phyloP scores from a whole-genome alignment of 2,113 vertebrate species.

The Empidonax alnorum region DNA sequence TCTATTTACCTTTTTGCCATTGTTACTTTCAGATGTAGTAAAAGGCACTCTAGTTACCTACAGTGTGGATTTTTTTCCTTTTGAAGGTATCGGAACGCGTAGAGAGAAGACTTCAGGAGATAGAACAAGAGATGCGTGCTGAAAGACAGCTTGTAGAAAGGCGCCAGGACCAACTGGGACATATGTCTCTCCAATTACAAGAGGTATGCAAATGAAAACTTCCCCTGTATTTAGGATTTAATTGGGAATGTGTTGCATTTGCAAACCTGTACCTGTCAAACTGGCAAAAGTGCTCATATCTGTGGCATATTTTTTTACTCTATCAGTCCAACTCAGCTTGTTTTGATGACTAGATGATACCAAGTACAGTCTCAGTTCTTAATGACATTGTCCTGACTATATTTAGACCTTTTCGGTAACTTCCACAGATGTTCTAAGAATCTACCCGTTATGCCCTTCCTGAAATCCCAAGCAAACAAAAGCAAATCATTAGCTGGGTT shows the following conservation, averaged over 20 bases:
- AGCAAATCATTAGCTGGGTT: neutral
- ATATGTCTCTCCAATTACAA: slow-evolving; percentile 80
- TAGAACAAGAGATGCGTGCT: slow-evolving; percentile 83
- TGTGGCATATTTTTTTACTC: neutral
- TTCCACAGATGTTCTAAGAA: neutral
- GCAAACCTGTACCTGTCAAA: neutral
- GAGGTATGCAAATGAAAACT: slow-evolving; percentile 77
- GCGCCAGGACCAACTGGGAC: slow-evolving; percentile 77
- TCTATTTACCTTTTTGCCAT: neutral
- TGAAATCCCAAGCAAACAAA: neutral
- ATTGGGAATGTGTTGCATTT: neutral
- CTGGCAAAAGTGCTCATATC: neutral
- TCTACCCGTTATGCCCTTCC: neutral
- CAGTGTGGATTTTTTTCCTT: neutral
- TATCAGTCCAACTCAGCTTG: neutral
- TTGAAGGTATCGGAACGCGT: slow-evolving; percentile 85
- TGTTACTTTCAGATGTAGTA: neutral
- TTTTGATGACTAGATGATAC: neutral
- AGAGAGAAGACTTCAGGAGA: slow-evolving; percentile 87
- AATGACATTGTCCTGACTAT: neutral
- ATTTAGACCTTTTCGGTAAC: neutral
- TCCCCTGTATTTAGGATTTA: neutral
- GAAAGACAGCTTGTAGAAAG: slow-evolving; percentile 78
- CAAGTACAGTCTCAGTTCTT: neutral
- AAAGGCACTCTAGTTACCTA: neutral